Percentiles rank a stretch among this genome's conserved stretches.
Conservation (phyloP, 2,113 vertebrate genomes). For the Gopherus evgoodei region DNA sequence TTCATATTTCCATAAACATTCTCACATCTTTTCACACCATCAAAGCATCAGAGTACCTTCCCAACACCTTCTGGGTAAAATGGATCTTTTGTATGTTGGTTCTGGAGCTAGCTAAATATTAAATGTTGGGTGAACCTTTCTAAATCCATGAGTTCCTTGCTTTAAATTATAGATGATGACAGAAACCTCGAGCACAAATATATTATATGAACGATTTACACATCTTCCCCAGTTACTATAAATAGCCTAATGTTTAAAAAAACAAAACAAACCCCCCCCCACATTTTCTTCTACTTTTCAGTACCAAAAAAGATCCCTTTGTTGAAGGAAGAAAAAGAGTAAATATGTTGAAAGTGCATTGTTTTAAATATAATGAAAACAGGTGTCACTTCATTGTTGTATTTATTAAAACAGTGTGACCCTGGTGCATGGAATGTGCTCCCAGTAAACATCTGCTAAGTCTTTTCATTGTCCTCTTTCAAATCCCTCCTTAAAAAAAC, state of each 20-base stretch:
- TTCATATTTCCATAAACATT: conserved; percentile 30
- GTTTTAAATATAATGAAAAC: neutral
- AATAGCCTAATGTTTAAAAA: neutral
- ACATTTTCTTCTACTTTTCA: neutral
- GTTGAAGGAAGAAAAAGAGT: neutral
- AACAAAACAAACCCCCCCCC: too few relatives aligned
- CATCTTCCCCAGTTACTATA: neutral
- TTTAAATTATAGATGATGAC: conserved; percentile 46
- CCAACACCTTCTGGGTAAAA: conserved; percentile 2
- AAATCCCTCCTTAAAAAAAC: neutral
- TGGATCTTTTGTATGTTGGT: neutral
- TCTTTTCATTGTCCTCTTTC: neutral
- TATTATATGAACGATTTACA: conserved; percentile 39
- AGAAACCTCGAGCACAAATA: neutral
- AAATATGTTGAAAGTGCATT: neutral
- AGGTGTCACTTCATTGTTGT: neutral
- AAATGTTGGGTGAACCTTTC: conserved; percentile 5
- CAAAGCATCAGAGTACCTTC: conserved; percentile 33
- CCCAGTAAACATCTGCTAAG: neutral
- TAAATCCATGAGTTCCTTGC: conserved; percentile 13
- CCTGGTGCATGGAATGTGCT: neutral
- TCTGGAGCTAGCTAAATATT: neutral
- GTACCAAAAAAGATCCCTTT: neutral
- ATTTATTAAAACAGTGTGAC: neutral
- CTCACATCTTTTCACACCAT: neutral